These are phyloP conservation scores for Heliconius cydno DNA, from an alignment of 2,888 invertebrate genomes.

Conservation along the genomic window DNA sequence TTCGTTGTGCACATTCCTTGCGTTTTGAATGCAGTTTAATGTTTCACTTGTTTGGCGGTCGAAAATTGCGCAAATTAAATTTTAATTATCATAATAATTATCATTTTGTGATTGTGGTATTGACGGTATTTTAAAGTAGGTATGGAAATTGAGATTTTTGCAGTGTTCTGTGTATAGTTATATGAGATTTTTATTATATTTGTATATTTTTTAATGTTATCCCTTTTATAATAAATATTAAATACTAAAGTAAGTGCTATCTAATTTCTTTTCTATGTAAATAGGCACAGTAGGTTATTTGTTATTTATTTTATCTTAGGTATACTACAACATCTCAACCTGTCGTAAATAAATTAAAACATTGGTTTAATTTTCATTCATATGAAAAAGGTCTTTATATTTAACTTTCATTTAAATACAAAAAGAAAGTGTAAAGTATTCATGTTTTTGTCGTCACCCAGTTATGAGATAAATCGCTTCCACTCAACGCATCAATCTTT, in stretches of 20 bases:
- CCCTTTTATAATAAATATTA: not conserved
- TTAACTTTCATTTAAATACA: not conserved
- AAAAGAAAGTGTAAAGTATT: not conserved
- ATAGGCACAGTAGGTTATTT: not conserved
- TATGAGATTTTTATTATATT: not conserved
- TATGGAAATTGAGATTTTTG: not conserved
- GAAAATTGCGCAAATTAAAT: constrained; percentile 26
- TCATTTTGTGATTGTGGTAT: constrained; percentile 8
- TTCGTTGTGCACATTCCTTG: constrained; percentile 36
- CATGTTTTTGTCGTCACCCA: constrained; percentile 17
- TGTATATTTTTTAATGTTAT: not conserved
- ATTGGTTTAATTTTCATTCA: not conserved
- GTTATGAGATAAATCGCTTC: constrained; percentile 31
- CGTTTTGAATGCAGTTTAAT: constrained; percentile 35
- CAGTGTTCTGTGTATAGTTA: constrained; percentile 18
- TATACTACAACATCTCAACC: not conserved
- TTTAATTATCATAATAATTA: constrained; percentile 29
- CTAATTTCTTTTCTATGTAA: too few species aligned
- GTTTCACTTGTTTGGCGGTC: constrained; percentile 27
- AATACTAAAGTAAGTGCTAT: not conserved
- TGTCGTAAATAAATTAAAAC: too few species aligned
- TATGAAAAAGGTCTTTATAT: not conserved
- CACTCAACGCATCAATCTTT: constrained; percentile 26
- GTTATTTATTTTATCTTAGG: not conserved
- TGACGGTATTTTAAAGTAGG: constrained; percentile 2